phyloP scores from a whole-genome alignment of 2,113 vertebrate genomes.

The Etheostoma spectabile region DNA sequence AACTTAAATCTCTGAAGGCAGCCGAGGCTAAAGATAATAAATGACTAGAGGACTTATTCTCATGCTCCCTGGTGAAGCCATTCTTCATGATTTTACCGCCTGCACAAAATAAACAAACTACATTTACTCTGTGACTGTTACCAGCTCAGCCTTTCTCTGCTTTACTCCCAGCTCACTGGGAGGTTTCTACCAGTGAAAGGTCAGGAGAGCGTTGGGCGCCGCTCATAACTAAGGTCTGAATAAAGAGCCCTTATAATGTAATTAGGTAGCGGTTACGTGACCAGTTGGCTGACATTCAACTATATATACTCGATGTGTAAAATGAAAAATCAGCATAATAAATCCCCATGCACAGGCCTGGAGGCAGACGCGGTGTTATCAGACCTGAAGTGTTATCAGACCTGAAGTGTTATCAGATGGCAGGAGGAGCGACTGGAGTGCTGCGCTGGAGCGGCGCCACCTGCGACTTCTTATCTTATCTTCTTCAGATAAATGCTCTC shows the following conservation, averaged over 20 bases:
- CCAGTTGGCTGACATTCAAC: slow-evolving; percentile 50
- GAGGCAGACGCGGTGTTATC: slow-evolving; percentile 34
- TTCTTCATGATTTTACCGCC: not conserved
- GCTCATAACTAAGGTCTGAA: slow-evolving; percentile 34
- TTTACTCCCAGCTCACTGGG: slow-evolving; percentile 8
- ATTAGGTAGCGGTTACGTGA: slow-evolving; percentile 41
- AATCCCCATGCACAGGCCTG: slow-evolving; percentile 54
- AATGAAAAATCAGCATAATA: slow-evolving; percentile 62
- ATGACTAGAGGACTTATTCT: not conserved
- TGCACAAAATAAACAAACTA: slow-evolving; percentile 2
- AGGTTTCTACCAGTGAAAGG: slow-evolving; percentile 29
- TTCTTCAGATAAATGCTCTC: not conserved
- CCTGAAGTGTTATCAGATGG: slow-evolving; percentile 29
- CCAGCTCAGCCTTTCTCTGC: not conserved
- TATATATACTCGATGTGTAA: not conserved
- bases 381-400: no score
- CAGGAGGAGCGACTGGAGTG: not conserved
- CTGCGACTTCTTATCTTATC: slow-evolving; percentile 5
- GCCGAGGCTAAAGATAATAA: not conserved
- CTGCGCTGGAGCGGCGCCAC: slow-evolving; percentile 4
- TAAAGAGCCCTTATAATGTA: slow-evolving; percentile 31
- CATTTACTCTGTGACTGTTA: not conserved
- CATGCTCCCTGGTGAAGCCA: not conserved
- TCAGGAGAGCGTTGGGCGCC: not conserved
- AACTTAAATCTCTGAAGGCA: not conserved